A percentile compares a stretch with the other conserved stretches of the same genome.
Conservation (phyloP, 1,140 invertebrate species). For the Rhagoletis zephyria region DNA sequence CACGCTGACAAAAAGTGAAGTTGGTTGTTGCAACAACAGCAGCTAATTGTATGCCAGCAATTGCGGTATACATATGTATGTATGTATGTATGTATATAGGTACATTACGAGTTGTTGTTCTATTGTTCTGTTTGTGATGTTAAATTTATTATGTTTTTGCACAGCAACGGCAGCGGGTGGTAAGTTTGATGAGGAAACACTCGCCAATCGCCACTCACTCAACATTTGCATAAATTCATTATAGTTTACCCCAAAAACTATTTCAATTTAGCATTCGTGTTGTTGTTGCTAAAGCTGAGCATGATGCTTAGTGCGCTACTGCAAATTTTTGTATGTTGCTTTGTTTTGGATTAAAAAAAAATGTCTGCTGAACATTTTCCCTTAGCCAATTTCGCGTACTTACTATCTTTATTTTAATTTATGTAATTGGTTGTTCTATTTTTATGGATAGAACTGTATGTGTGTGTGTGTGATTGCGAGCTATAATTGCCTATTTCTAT, state of each 20-base stretch:
- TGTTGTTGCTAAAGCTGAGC: neutral
- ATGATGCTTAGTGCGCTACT: neutral
- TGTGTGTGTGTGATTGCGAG: neutral
- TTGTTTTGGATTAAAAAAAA: neutral
- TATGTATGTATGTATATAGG: neutral
- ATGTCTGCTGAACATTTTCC: neutral
- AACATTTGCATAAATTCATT: slow-evolving; percentile 12
- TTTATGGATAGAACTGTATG: neutral
- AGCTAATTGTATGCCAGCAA: neutral
- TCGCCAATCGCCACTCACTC: neutral
- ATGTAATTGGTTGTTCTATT: neutral
- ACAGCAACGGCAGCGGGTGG: neutral
- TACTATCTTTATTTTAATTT: neutral
- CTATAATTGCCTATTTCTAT: neutral
- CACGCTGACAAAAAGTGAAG: neutral
- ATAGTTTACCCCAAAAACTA: slow-evolving; percentile 8
- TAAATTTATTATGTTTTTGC: neutral
- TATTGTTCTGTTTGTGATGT: neutral
- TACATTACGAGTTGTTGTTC: neutral
- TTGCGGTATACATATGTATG: neutral
- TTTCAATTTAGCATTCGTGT: neutral
- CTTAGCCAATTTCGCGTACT: neutral
- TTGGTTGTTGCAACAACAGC: neutral
- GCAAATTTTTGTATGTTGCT: neutral
- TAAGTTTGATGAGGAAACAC: neutral